Base-by-base conservation (phyloP, 1,140 invertebrate species). In the Carposina sasakii region DNA sequence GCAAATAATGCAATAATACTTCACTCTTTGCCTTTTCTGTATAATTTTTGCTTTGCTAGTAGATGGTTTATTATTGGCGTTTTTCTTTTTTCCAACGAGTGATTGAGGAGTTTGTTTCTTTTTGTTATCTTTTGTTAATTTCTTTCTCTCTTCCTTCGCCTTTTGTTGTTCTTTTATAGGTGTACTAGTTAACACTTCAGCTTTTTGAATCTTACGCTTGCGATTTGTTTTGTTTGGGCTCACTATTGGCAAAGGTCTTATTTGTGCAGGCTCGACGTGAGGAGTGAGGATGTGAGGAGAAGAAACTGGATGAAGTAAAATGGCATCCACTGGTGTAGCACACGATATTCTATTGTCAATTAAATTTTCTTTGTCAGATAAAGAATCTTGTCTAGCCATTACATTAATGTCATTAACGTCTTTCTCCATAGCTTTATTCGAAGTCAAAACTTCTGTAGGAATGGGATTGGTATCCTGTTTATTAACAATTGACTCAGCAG, bases 121-220 rank as follows among this genome's bases (percentile, higher is more conserved):
- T 33, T 33, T 13, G 3, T 33, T 33, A 10, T 33, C 3, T 33
- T 4, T 33, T 10, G 30, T 15, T 33, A n/a, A n/a, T 15, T 33
- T 10, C 15, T 33, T 37, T 20, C 20, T 37, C 8, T 3, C 5
- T 13, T 37, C 34, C 20, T 9, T 37, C n/a, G 3, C 17, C 20
- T 19, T 37, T 20, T 37, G 34, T 19, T 37, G 34, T 4, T 17
- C 16, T 19, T 37, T 37, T 37, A 37, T 37, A 13, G 34, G 34
- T 19, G 34, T 37, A 19, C 34, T 37, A 19, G 34, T 37, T 4
- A 37, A 20, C 5, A 37, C 20, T 37, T 37, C 34, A 3, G 34
- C 34, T 19, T 20, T 37, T 19, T 37, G 34, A 3, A 20, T 19
- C 20, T 37, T 37, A 5, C 34, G 13, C 20, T 37, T 37, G 20